Evolutionary conservation across 2,113 vertebrate species (phyloP).

Genomic region (Phrynocephalus versicolor): DNA sequence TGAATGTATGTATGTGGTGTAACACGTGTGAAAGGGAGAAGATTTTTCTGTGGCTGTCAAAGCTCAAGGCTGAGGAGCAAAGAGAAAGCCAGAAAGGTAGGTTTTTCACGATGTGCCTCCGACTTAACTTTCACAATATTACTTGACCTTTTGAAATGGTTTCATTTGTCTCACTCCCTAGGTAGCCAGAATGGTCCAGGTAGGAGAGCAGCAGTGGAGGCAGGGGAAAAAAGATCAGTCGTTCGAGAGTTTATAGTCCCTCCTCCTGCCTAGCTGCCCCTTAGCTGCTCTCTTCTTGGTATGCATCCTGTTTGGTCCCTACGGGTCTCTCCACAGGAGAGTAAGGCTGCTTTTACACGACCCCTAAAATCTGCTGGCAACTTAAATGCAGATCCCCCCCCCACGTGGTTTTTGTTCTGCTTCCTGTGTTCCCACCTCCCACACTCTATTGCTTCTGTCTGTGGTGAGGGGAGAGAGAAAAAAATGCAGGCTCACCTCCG

Average conservation of each 20-base stretch:
- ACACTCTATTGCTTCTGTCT: no score
- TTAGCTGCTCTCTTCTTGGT: constrained; percentile 21
- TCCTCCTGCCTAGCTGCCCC: constrained; percentile 13
- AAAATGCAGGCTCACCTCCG: no score
- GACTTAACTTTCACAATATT: background rate
- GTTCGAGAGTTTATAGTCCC: constrained; percentile 18
- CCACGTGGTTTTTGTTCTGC: no score
- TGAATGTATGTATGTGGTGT: constrained; percentile 13
- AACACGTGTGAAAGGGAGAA: background rate
- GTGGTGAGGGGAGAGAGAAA: no score
- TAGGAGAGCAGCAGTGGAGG: background rate
- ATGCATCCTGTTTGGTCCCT: constrained; percentile 20
- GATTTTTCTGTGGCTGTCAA: constrained; percentile 16
- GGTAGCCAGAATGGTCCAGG: background rate
- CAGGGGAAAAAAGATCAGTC: constrained; percentile 27
- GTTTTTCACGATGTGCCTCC: background rate
- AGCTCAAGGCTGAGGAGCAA: constrained; percentile 4
- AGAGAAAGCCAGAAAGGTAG: constrained; percentile 7
- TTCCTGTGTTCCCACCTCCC: no score
- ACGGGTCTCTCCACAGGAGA: background rate
- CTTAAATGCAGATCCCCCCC: no score
- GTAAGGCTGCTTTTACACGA: background rate
- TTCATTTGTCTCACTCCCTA: constrained; percentile 25
- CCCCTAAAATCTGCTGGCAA: no score
- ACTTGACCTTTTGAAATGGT: background rate